A percentile compares a stretch with the other conserved stretches of the same genome.
Evolutionary conservation across 2,113 vertebrate species (phyloP).

Genomic region (Poeciliopsis prolifica): DNA sequence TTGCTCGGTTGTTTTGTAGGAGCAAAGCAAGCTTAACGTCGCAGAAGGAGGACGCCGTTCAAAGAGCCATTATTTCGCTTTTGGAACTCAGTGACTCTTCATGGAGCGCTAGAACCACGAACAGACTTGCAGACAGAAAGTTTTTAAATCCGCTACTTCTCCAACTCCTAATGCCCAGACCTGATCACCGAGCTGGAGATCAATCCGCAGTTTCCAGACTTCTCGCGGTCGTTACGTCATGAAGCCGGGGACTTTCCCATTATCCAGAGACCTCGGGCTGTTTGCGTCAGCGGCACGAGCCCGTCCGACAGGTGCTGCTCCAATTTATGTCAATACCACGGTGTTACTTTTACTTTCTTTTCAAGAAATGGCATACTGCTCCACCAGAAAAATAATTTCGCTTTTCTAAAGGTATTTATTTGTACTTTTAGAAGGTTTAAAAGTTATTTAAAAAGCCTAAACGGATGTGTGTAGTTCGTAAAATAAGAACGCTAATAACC

Average conservation of each 20-base stretch:
- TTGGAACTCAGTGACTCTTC: slow-evolving; percentile 44
- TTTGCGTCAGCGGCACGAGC: too few relatives aligned
- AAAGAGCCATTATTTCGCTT: slow-evolving; percentile 68
- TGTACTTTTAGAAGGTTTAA: background rate
- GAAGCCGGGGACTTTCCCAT: slow-evolving; percentile 66
- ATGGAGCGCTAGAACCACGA: slow-evolving; percentile 53
- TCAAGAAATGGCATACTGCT: background rate
- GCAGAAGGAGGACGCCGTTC: slow-evolving; percentile 34
- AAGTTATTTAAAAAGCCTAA: background rate
- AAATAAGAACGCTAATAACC: background rate
- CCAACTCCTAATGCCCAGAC: slow-evolving; percentile 71
- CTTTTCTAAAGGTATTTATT: background rate
- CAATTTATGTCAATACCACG: background rate
- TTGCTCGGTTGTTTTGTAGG: slow-evolving; percentile 62
- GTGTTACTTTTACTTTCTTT: background rate
- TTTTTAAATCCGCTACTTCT: slow-evolving; percentile 78
- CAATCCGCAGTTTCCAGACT: slow-evolving; percentile 69
- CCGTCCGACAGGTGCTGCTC: background rate
- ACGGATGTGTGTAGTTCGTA: background rate
- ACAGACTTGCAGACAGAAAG: slow-evolving; percentile 70
- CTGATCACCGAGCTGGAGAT: slow-evolving; percentile 69
- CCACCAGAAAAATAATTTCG: background rate
- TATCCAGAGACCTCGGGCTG: slow-evolving; percentile 11
- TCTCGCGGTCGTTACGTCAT: slow-evolving; percentile 69
- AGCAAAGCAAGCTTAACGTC: slow-evolving; percentile 52